Evolutionary conservation across 2,888 invertebrate genomes (phyloP).

Genomic region (Drosophila paranaensis): DNA sequence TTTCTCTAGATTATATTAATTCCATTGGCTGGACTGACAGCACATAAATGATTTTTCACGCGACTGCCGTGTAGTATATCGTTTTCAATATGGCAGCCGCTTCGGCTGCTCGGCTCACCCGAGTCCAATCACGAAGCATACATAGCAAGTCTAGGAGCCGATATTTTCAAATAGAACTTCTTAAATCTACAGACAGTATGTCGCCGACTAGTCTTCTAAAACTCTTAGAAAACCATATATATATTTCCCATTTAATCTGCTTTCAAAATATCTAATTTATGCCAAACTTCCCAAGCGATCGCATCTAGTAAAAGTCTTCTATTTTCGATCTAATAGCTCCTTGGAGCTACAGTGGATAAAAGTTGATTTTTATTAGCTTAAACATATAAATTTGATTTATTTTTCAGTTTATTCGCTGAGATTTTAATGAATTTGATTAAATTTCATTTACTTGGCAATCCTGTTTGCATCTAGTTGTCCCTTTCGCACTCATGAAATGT

Average conservation of each 20-base stretch:
- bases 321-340: background rate
- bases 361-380: background rate
- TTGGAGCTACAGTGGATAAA: too few relatives aligned
- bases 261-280: background rate
- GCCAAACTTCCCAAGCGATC: constrained; percentile 19
- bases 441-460: constrained; percentile 38
- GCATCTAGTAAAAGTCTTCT: background rate
- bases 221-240: too few relatives aligned
- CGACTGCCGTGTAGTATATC: constrained; percentile 39
- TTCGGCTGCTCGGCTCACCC: constrained; percentile 72
- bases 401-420: background rate
- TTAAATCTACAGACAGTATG: background rate
- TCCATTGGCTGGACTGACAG: constrained; percentile 6
- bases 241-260: too few relatives aligned
- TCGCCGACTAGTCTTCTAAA: background rate
- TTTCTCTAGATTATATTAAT: background rate
- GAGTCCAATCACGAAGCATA: constrained; percentile 49
- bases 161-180: constrained; percentile 31
- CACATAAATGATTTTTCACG: constrained; percentile 62
- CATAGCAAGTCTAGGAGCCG: constrained; percentile 37
- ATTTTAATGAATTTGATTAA: constrained; percentile 2
- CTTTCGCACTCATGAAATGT: constrained; percentile 32
- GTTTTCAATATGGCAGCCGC: constrained; percentile 75
- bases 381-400: background rate
- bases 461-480: constrained; percentile 41